Evolutionary conservation across 2,113 vertebrate species (phyloP).

Genomic region (Bufo gargarizans): DNA sequence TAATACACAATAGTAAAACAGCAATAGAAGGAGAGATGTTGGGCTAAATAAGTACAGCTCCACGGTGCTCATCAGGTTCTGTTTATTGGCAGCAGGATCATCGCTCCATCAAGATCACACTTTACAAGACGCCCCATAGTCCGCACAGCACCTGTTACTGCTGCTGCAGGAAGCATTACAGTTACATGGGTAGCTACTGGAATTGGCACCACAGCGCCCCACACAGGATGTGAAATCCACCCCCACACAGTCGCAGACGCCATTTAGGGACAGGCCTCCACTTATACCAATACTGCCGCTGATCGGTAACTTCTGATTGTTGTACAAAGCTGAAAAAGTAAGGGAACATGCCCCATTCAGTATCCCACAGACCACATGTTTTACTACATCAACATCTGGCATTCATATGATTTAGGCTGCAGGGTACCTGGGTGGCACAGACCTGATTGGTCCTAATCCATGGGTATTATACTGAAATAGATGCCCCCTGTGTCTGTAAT

Average conservation of each 20-base stretch:
- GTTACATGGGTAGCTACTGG: slow-evolving; percentile 34
- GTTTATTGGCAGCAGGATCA: slow-evolving; percentile 24
- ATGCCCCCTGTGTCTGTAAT: no score
- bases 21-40: neutral
- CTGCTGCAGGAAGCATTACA: slow-evolving; percentile 39
- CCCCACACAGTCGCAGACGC: slow-evolving; percentile 49
- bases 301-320: neutral
- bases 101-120: neutral
- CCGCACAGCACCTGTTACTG: slow-evolving; percentile 31
- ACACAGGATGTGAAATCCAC: slow-evolving; percentile 54
- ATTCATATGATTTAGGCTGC: neutral
- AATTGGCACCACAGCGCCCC: slow-evolving; percentile 57
- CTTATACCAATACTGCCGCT: slow-evolving; percentile 48
- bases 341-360: neutral
- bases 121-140: slow-evolving; percentile 33
- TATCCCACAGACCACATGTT: neutral
- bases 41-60: neutral
- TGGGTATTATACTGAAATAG: neutral
- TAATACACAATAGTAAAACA: neutral
- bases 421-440: neutral
- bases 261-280: slow-evolving; percentile 43
- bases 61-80: neutral
- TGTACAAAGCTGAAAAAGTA: slow-evolving; percentile 22
- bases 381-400: neutral
- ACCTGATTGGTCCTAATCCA: neutral